A percentile compares a stretch with the other conserved stretches of the same genome.
Evolutionary conservation across 2,888 invertebrate genomes (phyloP).

Genomic region (Unio delphinus): DNA sequence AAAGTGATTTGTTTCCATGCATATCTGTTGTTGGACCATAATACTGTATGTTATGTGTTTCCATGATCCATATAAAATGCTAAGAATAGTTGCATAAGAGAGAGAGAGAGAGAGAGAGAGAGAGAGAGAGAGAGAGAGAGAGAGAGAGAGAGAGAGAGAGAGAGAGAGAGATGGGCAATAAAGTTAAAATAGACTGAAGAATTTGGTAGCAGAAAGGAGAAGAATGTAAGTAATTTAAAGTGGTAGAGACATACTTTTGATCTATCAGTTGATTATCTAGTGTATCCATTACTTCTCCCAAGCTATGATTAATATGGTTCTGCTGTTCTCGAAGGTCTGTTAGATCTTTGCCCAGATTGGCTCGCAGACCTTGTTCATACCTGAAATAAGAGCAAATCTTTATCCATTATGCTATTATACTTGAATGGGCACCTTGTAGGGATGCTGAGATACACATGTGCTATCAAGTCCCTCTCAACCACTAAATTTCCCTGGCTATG

Average conservation of each 20-base stretch:
- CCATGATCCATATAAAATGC: not conserved
- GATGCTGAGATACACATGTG: too few species aligned
- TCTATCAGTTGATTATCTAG: constrained; percentile 47
- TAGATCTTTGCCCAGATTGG: constrained; percentile 55
- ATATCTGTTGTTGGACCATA: too few species aligned
- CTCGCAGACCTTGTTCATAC: constrained; percentile 61
- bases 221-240: constrained; percentile 1
- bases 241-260: constrained; percentile 28
- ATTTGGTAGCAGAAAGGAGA: constrained; percentile 10
- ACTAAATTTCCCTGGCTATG: too few species aligned
- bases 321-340: constrained; percentile 59
- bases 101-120: too few species aligned
- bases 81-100: not conserved
- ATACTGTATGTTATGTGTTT: not conserved
- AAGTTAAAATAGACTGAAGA: too few species aligned
- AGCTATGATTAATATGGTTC: constrained; percentile 52
- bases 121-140: too few species aligned
- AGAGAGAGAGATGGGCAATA: too few species aligned
- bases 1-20: too few species aligned
- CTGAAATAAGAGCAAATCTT: constrained; percentile 28
- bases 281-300: constrained; percentile 60
- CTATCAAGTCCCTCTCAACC: too few species aligned
- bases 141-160: too few species aligned
- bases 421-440: too few species aligned
- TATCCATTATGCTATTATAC: too few species aligned